Evolutionary conservation across 1,140 invertebrate species (phyloP).

Genomic region (Drosophila erecta): DNA sequence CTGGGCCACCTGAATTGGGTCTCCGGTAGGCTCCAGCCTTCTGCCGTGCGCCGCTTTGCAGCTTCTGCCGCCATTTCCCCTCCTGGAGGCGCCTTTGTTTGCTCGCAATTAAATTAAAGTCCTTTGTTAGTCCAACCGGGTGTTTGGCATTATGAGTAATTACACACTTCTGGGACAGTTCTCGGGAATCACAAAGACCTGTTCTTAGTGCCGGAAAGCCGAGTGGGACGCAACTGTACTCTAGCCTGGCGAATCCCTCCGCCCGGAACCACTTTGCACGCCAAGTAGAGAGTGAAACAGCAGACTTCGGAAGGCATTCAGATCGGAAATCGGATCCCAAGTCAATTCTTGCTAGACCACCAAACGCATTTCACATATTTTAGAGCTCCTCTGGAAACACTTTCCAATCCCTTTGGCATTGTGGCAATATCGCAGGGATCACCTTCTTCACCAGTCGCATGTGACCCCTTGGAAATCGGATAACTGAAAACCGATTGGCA

Average conservation of each 20-base stretch:
- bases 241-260: neutral
- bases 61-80: constrained; percentile 1
- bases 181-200: constrained; percentile 29
- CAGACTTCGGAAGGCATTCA: too few species aligned
- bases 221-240: constrained; percentile 5
- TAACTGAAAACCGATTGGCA: neutral
- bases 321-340: too few species aligned
- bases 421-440: too few species aligned
- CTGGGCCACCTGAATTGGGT: constrained; percentile 18
- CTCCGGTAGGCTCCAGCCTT: neutral
- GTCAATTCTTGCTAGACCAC: too few species aligned
- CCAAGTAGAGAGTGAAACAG: too few species aligned
- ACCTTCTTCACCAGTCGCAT: too few species aligned
- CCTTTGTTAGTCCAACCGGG: constrained; percentile 44
- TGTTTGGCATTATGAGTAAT: constrained; percentile 52
- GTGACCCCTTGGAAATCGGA: too few species aligned
- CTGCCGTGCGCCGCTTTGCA: neutral
- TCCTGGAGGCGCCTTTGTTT: constrained; percentile 47
- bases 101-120: constrained; percentile 50
- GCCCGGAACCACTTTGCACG: neutral
- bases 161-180: constrained; percentile 50
- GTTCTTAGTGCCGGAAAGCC: constrained; percentile 34
- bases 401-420: too few species aligned
- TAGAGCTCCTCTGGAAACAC: too few species aligned
- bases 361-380: too few species aligned